Percentiles rank a stretch among this genome's conserved stretches.
Conservation (phyloP, 2,888 invertebrate species). For the Amblyjoppa fuscipennis region DNA sequence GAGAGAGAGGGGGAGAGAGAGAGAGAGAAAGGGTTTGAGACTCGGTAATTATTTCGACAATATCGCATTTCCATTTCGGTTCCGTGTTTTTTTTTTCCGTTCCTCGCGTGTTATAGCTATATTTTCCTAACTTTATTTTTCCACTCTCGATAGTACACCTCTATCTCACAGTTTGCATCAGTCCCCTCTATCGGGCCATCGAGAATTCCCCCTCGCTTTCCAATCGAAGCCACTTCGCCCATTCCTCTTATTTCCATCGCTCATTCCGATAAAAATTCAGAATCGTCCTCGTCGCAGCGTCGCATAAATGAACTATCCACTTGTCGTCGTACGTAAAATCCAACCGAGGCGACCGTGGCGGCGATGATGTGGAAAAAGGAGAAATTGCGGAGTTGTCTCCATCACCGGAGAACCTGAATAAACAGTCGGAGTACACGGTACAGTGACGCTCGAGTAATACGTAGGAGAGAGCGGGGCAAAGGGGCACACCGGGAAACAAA, state of each 20-base stretch:
- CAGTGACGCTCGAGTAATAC: slow-evolving; percentile 12
- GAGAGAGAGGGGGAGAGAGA: background rate
- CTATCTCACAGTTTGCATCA: background rate
- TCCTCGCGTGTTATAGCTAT: background rate
- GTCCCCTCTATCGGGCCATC: slow-evolving; percentile 13
- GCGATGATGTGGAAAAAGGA: background rate
- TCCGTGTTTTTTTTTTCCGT: background rate
- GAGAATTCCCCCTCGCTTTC: slow-evolving; percentile 11
- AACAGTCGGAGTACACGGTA: slow-evolving; percentile 11
- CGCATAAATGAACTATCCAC: background rate
- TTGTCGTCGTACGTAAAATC: slow-evolving; percentile 21
- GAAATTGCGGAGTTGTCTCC: background rate
- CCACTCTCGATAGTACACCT: slow-evolving; percentile 9
- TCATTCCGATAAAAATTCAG: slow-evolving; percentile 10
- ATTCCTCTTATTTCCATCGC: slow-evolving; percentile 9
- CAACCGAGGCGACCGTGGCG: slow-evolving; percentile 1
- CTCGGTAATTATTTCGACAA: slow-evolving; percentile 47
- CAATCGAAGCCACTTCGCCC: slow-evolving; percentile 16
- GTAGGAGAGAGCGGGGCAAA: background rate
- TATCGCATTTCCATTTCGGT: slow-evolving; percentile 43
- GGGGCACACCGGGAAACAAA: background rate
- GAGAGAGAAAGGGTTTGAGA: background rate
- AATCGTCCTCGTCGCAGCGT: background rate
- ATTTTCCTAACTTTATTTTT: slow-evolving; percentile 19
- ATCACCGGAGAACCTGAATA: slow-evolving; percentile 34